Evolutionary conservation across 1,140 invertebrate species (phyloP).

Genomic region (Triops longicaudatus): DNA sequence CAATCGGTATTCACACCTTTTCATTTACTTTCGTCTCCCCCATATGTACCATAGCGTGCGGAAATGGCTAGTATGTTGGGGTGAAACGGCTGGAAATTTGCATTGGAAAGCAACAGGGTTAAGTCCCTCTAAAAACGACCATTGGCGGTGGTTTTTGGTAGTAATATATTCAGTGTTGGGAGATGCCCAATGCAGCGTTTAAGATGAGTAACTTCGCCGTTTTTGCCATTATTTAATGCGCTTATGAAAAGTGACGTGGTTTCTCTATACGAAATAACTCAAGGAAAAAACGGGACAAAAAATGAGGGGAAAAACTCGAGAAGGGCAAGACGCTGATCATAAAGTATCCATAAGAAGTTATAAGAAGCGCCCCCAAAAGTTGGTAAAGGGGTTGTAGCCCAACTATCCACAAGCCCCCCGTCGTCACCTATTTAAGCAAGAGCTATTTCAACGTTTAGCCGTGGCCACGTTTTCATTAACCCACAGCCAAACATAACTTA

Average conservation of each 20-base stretch:
- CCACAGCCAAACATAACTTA: constrained; percentile 15
- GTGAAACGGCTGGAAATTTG: background rate
- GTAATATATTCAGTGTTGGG: background rate
- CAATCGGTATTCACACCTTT: background rate
- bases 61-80: background rate
- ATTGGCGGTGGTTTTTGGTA: background rate
- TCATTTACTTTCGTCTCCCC: background rate
- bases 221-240: background rate
- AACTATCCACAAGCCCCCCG: background rate
- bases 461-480: constrained; percentile 11
- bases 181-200: background rate
- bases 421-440: constrained; percentile 12
- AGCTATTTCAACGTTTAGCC: constrained; percentile 12
- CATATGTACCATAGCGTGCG: background rate
- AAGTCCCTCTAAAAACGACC: background rate
- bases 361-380: constrained; percentile 13
- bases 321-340: background rate
- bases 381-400: background rate
- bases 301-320: background rate
- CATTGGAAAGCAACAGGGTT: background rate
- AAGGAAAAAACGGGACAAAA: background rate
- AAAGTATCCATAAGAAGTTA: constrained; percentile 12
- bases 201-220: background rate
- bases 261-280: background rate
- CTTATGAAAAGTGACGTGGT: constrained; percentile 3